A percentile compares a stretch with the other conserved stretches of the same genome.
Evolutionary conservation across 2,113 vertebrate genomes (phyloP).

Genomic region (Thunnus maccoyii): DNA sequence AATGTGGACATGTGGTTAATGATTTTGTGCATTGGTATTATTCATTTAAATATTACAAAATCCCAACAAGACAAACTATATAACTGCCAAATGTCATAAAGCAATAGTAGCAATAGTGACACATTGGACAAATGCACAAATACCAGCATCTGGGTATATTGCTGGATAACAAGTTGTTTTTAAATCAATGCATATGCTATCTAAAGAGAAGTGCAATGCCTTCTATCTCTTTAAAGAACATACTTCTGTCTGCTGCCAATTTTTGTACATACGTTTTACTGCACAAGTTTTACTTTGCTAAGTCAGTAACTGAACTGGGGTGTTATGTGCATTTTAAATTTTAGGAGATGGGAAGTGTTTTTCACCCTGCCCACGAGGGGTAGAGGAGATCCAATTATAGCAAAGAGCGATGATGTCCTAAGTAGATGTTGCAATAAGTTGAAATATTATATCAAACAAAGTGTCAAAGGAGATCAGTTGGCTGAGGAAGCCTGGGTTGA

Average conservation of each 20-base stretch:
- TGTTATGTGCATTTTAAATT: conserved; percentile 10
- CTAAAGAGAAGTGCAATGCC: neutral
- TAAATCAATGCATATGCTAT: neutral
- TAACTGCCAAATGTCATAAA: neutral
- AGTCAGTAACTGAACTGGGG: neutral
- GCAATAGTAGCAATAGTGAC: neutral
- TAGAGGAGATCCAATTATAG: neutral
- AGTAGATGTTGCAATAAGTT: conserved; percentile 32
- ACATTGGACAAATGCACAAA: neutral
- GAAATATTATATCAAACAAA: conserved; percentile 37
- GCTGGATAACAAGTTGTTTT: neutral
- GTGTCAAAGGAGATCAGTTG: conserved; percentile 30
- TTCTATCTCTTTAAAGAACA: neutral
- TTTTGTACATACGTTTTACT: neutral
- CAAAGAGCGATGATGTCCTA: neutral
- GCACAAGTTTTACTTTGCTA: neutral
- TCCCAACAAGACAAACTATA: neutral
- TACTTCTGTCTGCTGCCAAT: neutral
- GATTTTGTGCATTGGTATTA: neutral
- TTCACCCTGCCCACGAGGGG: neutral
- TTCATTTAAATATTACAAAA: neutral
- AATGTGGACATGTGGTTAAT: neutral
- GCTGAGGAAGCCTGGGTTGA: conserved; percentile 4
- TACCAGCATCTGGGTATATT: too few species aligned
- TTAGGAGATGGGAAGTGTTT: neutral